Conservation (phyloP, 2,888 invertebrate genomes). For the Chromoteleia sp. region DNA sequence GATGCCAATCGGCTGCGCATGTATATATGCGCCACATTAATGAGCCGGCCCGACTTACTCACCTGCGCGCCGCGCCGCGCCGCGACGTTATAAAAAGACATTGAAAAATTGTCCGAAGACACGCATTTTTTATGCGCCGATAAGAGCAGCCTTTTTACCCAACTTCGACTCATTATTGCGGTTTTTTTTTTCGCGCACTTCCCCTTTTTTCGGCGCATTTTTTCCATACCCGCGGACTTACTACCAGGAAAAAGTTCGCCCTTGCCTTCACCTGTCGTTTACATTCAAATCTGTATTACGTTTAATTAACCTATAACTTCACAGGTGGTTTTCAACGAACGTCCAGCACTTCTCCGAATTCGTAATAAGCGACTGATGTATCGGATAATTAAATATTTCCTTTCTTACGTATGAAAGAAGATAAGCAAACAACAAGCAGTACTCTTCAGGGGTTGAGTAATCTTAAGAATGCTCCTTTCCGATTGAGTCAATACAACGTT, state of each 20-base stretch:
- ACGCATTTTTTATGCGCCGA: slow-evolving; percentile 61
- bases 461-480: too few species aligned
- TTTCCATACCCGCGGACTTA: slow-evolving; percentile 38
- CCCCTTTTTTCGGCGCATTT: slow-evolving; percentile 38
- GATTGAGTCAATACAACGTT: too few species aligned
- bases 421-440: too few species aligned
- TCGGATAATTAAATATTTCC: neutral
- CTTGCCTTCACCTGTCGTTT: slow-evolving; percentile 68
- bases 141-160: slow-evolving; percentile 48
- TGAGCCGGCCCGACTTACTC: slow-evolving; percentile 73
- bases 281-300: slow-evolving; percentile 71
- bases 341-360: slow-evolving; percentile 39
- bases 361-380: slow-evolving; percentile 28
- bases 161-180: slow-evolving; percentile 47
- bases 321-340: slow-evolving; percentile 67
- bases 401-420: too few species aligned
- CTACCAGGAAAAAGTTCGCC: slow-evolving; percentile 51
- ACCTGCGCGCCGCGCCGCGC: slow-evolving; percentile 73
- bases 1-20: slow-evolving; percentile 70
- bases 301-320: slow-evolving; percentile 71
- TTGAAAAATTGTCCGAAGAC: slow-evolving; percentile 68
- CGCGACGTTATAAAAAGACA: slow-evolving; percentile 65
- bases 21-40: slow-evolving; percentile 72
- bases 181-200: slow-evolving; percentile 38
- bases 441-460: too few species aligned